Percentiles rank a stretch among this genome's conserved stretches.
phyloP scores from a whole-genome alignment of 2,113 vertebrate species.

The Thryonomys swinderianus region DNA sequence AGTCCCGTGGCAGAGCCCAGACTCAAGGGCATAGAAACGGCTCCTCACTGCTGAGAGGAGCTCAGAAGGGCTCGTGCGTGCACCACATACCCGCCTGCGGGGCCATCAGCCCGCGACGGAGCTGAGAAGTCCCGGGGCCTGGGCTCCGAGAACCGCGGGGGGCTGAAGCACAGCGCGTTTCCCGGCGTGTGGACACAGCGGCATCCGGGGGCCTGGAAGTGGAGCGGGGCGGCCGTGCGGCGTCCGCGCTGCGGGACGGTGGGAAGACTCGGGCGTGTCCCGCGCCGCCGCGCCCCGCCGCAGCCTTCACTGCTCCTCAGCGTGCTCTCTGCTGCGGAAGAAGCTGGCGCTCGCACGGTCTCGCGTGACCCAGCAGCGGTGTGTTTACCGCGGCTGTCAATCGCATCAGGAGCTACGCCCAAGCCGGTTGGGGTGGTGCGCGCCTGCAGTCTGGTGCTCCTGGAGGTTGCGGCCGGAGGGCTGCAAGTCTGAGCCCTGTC shows the following conservation, averaged over 20 bases:
- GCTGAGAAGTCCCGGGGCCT: background rate
- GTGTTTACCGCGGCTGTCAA: background rate
- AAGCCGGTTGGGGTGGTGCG: too few relatives aligned
- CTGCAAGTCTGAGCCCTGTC: too few relatives aligned
- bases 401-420: too few relatives aligned
- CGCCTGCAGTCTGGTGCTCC: too few relatives aligned
- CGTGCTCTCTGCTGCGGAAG: background rate
- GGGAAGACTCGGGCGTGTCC: background rate
- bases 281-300: too few relatives aligned
- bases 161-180: too few relatives aligned
- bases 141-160: background rate
- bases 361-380: background rate
- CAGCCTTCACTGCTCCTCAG: background rate
- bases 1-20: background rate
- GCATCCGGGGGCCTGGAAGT: too few relatives aligned
- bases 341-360: background rate
- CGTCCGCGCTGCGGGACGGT: background rate
- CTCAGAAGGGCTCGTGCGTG: background rate
- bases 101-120: too few relatives aligned
- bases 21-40: background rate
- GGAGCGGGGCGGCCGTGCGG: fast-evolving
- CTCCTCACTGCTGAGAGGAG: background rate
- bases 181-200: background rate
- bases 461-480: too few relatives aligned
- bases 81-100: too few relatives aligned